A percentile compares a stretch with the other conserved stretches of the same genome.
phyloP scores from a whole-genome alignment of 2,888 invertebrate genomes.

The Trichogramma evanescens region DNA sequence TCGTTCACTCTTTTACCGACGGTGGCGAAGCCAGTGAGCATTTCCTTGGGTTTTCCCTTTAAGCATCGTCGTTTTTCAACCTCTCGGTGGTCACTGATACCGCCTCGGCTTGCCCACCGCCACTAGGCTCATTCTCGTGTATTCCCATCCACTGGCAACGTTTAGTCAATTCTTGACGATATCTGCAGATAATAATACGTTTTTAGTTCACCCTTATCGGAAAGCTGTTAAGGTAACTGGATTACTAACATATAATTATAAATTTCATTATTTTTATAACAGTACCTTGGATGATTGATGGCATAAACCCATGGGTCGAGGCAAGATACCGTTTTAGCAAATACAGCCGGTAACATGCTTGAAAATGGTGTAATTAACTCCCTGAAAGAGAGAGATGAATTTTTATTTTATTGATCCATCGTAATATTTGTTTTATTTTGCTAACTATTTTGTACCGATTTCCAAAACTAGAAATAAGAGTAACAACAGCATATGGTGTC shows the following conservation, averaged over 20 bases:
- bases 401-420: background rate
- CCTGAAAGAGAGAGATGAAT: slow-evolving; percentile 29
- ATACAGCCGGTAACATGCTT: slow-evolving; percentile 80
- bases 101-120: slow-evolving; percentile 21
- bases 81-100: slow-evolving; percentile 41
- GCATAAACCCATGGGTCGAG: slow-evolving; percentile 88
- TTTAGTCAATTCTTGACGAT: slow-evolving; percentile 70
- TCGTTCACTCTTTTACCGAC: slow-evolving; percentile 16
- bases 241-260: background rate
- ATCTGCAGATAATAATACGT: slow-evolving; percentile 25
- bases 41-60: slow-evolving; percentile 19
- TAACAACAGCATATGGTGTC: slow-evolving; percentile 82
- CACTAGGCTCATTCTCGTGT: slow-evolving; percentile 38
- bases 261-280: too few relatives aligned
- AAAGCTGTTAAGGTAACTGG: too few relatives aligned
- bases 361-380: slow-evolving; percentile 48
- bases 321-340: slow-evolving; percentile 84
- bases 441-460: slow-evolving; percentile 47
- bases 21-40: slow-evolving; percentile 3
- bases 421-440: background rate
- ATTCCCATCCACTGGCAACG: slow-evolving; percentile 67
- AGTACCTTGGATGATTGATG: slow-evolving; percentile 80
- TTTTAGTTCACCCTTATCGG: background rate
- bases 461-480: slow-evolving; percentile 77
- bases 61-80: slow-evolving; percentile 39